Evolutionary conservation across 2,797 vertebrate species (phyloP), one percentile per base, ranked within the genome.

Genomic region (Poeciliopsis paucimaculata): DNA sequence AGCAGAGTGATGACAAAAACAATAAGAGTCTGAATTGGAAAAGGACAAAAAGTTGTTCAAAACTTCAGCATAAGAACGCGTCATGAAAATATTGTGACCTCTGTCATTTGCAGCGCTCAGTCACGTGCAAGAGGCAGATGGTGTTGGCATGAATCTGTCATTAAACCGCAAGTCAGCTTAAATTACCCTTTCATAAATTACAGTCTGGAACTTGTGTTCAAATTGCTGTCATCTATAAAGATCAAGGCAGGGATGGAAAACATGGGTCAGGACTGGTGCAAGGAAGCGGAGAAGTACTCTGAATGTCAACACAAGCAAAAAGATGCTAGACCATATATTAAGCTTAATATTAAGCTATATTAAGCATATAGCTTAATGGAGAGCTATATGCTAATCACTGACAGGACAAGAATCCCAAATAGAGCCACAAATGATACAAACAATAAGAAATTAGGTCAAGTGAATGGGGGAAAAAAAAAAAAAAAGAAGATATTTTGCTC

Each of bases 291-390:
- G 83, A 20, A 70, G 74, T 62, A 71, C 74, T 83, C 60, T 43
- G 85, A 82, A 88, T 80, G 84, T 86, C 84, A 90, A 79, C 79
- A 84, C 75, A 77, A 78, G 84, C 81, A 34, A 77, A 78, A 82
- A 82, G 75, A 82, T 79, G 16, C 49, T 41, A 75, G 55, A 57
- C 31, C 84, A 81, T n/a, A n/a, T n/a, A n/a, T n/a, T n/a, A n/a
- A n/a, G n/a, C n/a, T n/a, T n/a, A n/a, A n/a, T n/a, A n/a, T n/a
- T n/a, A n/a, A n/a, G n/a, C n/a, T n/a, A n/a, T n/a, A n/a, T n/a
- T n/a, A n/a, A n/a, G n/a, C n/a, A n/a, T n/a, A n/a, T n/a, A n/a
- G n/a, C n/a, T 84, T 83, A 87, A 87, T 85, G 81, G 28, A 77
- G 57, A 78, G 79, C 36, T 4, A 8, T 81, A 89, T 70, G 81